Evolutionary conservation across 2,113 vertebrate species (phyloP), one percentile per base, ranked within the genome.

Genomic region (Vanacampus margaritifer): DNA sequence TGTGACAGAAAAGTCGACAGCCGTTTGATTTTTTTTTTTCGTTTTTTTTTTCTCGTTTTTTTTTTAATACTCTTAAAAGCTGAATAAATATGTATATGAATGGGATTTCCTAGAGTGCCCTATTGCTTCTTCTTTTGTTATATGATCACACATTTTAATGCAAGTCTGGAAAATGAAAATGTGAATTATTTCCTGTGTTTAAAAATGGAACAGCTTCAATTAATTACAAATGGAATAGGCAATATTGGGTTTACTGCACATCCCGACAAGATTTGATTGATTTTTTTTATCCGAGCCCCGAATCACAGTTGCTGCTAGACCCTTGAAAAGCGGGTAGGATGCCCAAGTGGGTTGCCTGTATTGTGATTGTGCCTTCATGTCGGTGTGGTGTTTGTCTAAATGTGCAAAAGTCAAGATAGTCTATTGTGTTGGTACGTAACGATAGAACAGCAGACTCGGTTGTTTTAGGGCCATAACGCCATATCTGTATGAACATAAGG

Each of bases 241-340:
- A 53, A 24, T 24, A 3, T 51, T 21, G 21, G 7, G 7, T 45
- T 45, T 14, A 51, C 10, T 58, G 32, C 32, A 65, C 5, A 39
- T 46, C 12, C 26, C 9, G 14, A 32, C n/a, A 6, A 57, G 23
- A 24, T n/a, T 54, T 14, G 53, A 28, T 19, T 32, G n/a, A n/a
- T 45, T 16, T 3, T 3, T 45, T 45, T 73, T 39, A 74, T 75
- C 58, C 50, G 65, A 72, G 67, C 57, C 79, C 64, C 5, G 56
- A 71, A 68, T 75, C 28, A n/a, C 57, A 61, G 45, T n/a, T 59
- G 41, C 26, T 67, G 72, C 60, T 81, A 21, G 6, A 51, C 17
- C 4, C 21, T 21, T 50, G 46, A 19, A 16, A 19, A 17, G 45
- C 16, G 1, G 45, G 43, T 45, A 13, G 11, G 43, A 45, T n/a